Percentiles rank a stretch among this genome's conserved stretches.
Conservation (phyloP, 2,888 invertebrate species). For the Nymphalis polychloros region DNA sequence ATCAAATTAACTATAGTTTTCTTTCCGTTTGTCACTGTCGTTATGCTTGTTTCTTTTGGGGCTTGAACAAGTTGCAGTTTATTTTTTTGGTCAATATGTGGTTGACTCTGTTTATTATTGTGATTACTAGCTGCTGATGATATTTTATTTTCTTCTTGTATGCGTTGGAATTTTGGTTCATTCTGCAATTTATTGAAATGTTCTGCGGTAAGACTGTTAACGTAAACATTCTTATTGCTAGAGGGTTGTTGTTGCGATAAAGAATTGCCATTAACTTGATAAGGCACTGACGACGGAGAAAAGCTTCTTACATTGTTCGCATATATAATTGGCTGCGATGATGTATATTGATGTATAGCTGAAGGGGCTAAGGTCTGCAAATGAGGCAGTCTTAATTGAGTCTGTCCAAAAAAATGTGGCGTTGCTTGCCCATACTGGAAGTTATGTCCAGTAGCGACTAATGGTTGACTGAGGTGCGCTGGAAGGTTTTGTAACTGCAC, state of each 20-base stretch:
- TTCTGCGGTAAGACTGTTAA: slow-evolving; percentile 49
- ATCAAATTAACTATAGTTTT: slow-evolving; percentile 62
- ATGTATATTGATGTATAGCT: slow-evolving; percentile 49
- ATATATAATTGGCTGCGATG: slow-evolving; percentile 52
- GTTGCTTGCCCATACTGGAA: slow-evolving; percentile 56
- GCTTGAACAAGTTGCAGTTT: slow-evolving; percentile 53
- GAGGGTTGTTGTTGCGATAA: slow-evolving; percentile 52
- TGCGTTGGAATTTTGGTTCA: slow-evolving; percentile 52
- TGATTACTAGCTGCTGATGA: slow-evolving; percentile 28
- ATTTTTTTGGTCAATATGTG: slow-evolving; percentile 45
- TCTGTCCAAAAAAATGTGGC: slow-evolving; percentile 57
- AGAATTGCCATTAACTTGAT: slow-evolving; percentile 41
- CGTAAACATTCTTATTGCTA: slow-evolving; percentile 55
- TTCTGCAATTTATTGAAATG: slow-evolving; percentile 47
- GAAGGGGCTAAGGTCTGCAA: slow-evolving; percentile 53
- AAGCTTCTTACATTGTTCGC: slow-evolving; percentile 53
- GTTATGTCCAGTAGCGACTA: slow-evolving; percentile 57
- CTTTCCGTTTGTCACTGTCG: slow-evolving; percentile 63
- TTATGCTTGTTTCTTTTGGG: slow-evolving; percentile 48
- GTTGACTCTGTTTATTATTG: slow-evolving; percentile 40
- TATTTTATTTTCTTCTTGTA: slow-evolving; percentile 38
- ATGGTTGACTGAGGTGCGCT: slow-evolving; percentile 67
- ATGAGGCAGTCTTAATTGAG: slow-evolving; percentile 56
- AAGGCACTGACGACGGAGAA: slow-evolving; percentile 45
- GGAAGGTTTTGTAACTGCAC: slow-evolving; percentile 70